phyloP scores from a whole-genome alignment of 2,888 invertebrate species.

The Seira ritae region DNA sequence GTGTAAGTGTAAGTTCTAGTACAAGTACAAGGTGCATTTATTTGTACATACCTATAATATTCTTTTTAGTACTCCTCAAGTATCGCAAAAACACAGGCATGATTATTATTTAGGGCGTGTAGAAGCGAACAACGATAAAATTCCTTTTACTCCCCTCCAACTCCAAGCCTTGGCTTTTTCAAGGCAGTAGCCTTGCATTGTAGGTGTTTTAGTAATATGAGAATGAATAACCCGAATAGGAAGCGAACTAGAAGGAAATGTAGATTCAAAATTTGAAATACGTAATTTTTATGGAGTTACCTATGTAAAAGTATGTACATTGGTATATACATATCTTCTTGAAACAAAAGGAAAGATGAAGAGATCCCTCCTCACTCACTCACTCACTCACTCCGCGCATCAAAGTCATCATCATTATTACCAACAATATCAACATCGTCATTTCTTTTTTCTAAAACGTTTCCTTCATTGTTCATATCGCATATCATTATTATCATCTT shows the following conservation, averaged over 20 bases:
- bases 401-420: background rate
- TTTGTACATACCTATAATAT: background rate
- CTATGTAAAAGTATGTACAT: too few relatives aligned
- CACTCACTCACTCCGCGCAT: background rate
- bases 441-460: conserved; percentile 20
- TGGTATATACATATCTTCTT: too few relatives aligned
- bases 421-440: background rate
- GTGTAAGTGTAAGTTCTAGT: too few relatives aligned
- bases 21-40: background rate
- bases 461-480: conserved; percentile 4
- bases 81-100: conserved; percentile 15
- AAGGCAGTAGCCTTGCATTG: background rate
- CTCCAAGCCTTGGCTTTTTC: background rate
- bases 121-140: background rate
- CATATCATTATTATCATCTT: background rate
- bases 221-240: conserved; percentile 39
- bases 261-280: background rate
- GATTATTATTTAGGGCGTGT: conserved; percentile 58
- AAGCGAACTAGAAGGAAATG: conserved; percentile 48
- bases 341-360: background rate
- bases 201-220: background rate
- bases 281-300: too few relatives aligned
- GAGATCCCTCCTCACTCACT: background rate
- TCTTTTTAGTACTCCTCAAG: background rate
- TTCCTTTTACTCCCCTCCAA: too few relatives aligned